phyloP scores from a whole-genome alignment of 2,888 invertebrate genomes.

The Hesperia comma region DNA sequence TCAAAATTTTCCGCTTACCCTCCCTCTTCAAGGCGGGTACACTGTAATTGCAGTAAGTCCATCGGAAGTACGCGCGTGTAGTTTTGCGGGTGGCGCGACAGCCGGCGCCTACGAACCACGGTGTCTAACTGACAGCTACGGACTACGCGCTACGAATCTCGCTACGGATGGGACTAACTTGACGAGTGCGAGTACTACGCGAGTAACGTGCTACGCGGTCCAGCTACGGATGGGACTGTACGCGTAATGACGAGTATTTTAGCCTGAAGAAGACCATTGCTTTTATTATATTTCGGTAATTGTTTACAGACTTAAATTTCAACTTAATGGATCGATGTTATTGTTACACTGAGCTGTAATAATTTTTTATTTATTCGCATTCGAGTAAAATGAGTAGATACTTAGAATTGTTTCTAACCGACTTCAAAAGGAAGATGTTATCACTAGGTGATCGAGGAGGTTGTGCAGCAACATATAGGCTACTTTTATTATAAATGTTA shows the following conservation, averaged over 20 bases:
- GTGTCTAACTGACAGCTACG: slow-evolving; percentile 64
- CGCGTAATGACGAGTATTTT: not conserved
- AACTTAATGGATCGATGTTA: too few relatives aligned
- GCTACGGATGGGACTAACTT: slow-evolving; percentile 15
- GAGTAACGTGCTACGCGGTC: slow-evolving; percentile 55
- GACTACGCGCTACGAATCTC: slow-evolving; percentile 53
- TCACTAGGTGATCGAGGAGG: too few relatives aligned
- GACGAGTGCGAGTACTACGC: too few relatives aligned
- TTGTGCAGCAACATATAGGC: too few relatives aligned
- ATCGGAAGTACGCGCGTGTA: slow-evolving; percentile 43
- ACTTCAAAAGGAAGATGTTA: too few relatives aligned
- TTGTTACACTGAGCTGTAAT: too few relatives aligned
- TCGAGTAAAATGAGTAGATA: too few relatives aligned
- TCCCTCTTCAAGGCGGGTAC: not conserved
- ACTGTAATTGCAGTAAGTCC: slow-evolving; percentile 27
- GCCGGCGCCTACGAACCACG: slow-evolving; percentile 70
- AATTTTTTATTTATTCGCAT: too few relatives aligned
- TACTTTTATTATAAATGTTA: too few relatives aligned
- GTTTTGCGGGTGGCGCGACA: slow-evolving; percentile 58
- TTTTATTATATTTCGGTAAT: too few relatives aligned
- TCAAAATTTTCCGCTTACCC: slow-evolving; percentile 20
- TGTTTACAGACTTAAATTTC: too few relatives aligned
- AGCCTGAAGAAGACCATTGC: not conserved
- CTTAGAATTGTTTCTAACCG: too few relatives aligned
- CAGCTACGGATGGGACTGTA: slow-evolving; percentile 8